Conservation (phyloP, 2,113 vertebrate genomes). For the Panurus biarmicus region DNA sequence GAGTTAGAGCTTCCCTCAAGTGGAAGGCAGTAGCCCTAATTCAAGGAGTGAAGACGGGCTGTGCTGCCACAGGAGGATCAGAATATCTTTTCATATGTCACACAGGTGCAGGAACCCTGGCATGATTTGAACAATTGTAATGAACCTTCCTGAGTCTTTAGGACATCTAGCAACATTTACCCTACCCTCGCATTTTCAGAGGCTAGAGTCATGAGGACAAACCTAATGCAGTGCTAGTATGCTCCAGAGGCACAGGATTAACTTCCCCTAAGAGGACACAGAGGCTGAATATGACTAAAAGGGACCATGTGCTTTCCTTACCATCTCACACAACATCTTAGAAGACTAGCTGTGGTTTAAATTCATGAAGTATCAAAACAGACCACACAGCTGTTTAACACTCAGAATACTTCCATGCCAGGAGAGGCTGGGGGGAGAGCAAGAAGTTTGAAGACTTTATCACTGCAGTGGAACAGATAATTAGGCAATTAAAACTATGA, state of each 20-base stretch:
- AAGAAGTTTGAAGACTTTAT: conserved; percentile 24
- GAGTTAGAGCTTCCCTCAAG: neutral
- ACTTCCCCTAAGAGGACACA: neutral
- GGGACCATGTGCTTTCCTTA: neutral
- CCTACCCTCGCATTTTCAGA: neutral
- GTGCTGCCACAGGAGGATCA: neutral
- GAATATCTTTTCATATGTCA: neutral
- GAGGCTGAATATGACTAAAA: neutral
- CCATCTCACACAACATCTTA: neutral
- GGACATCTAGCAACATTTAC: neutral
- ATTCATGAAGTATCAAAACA: neutral
- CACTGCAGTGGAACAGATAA: conserved; percentile 16
- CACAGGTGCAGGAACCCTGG: neutral
- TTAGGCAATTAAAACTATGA: conserved; percentile 47
- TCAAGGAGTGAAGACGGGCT: neutral
- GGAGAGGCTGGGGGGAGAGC: neutral
- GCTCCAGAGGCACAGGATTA: neutral
- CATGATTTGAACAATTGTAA: neutral
- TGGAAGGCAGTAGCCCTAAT: neutral
- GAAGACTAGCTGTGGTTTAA: neutral
- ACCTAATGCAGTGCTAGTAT: neutral
- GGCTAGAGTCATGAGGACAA: neutral
- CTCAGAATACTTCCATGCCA: neutral
- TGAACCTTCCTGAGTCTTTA: neutral
- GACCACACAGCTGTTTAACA: neutral